Base-by-base conservation (phyloP, 2,888 invertebrate genomes). In the Archips crataeganus region DNA sequence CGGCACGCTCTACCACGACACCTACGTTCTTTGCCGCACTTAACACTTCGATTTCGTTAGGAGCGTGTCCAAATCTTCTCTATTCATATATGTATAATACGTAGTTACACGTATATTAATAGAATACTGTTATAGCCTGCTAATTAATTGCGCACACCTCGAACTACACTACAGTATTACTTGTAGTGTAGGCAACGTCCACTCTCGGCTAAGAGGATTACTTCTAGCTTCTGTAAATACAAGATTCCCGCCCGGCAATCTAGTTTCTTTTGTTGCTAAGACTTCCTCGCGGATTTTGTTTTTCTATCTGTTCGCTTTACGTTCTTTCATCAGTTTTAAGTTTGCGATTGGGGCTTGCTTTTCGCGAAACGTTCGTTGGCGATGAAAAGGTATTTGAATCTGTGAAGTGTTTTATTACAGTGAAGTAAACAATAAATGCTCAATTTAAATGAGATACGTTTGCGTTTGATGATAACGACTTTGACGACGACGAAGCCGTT, bases 201-300 rank as follows among this genome's bases (percentile, higher is more conserved):
- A 74, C 80, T 81, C 65, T 23, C 65, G 5, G 84, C 81, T 87
- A 88, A 89, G 85, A 85, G 85, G 89, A 88, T 89, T 88, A 87
- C 83, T 79, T 66, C 77, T 75, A 81, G 82, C 79, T 80, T 80
- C 79, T 77, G 72, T 73, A 76, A 69, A 72, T 63, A 74, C 74
- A 70, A 82, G 85, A 83, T 85, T 84, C 85, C 85, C 82, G 83
- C 84, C 80, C 80, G 80, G 79, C 78, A 82, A 81, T 81, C 80
- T 80, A 77, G 74, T 77, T 80, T 81, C 84, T 85, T 86, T 85
- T 86, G 84, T 88, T 87, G 84, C 84, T 81, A 79, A 85, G 85
- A 87, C 87, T 87, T 84, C 85, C 83, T 81, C 82, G 78, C 80
- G 83, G 86, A 84, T 82, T 84, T 81, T 81, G 83, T 78, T 81